phyloP scores from a whole-genome alignment of 2,113 vertebrate species.

The Malurus melanocephalus region DNA sequence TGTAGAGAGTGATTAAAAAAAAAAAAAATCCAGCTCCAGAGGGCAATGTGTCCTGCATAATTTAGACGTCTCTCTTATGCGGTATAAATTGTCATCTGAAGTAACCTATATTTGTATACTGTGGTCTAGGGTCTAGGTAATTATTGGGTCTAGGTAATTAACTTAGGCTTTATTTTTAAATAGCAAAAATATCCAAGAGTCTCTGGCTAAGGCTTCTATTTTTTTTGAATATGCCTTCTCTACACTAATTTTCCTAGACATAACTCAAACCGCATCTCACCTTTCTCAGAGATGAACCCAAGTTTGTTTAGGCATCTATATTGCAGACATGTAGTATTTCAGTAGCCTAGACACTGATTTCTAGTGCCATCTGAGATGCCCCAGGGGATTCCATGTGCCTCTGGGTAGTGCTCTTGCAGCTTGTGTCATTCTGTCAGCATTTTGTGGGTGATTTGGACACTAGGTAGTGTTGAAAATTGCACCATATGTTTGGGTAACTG shows the following conservation, averaged over 20 bases:
- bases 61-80: background rate
- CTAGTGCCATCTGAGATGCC: slow-evolving; percentile 25
- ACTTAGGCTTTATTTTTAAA: background rate
- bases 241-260: background rate
- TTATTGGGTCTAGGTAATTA: background rate
- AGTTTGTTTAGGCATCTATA: background rate
- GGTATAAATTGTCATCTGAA: background rate
- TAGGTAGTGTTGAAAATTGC: background rate
- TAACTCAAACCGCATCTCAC: background rate
- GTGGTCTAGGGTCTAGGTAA: background rate
- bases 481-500: slow-evolving; percentile 21
- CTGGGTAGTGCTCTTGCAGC: background rate
- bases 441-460: slow-evolving; percentile 13
- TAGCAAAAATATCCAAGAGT: background rate
- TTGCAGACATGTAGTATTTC: background rate
- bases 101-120: background rate
- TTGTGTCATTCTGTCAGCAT: slow-evolving; percentile 23
- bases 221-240: background rate
- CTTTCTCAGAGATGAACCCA: background rate
- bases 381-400: slow-evolving; percentile 33
- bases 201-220: background rate
- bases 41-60: background rate
- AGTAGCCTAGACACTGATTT: background rate
- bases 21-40: background rate
- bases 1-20: background rate